phyloP scores from a whole-genome alignment of 1,140 invertebrate species.

The Tetragonula clypearis region DNA sequence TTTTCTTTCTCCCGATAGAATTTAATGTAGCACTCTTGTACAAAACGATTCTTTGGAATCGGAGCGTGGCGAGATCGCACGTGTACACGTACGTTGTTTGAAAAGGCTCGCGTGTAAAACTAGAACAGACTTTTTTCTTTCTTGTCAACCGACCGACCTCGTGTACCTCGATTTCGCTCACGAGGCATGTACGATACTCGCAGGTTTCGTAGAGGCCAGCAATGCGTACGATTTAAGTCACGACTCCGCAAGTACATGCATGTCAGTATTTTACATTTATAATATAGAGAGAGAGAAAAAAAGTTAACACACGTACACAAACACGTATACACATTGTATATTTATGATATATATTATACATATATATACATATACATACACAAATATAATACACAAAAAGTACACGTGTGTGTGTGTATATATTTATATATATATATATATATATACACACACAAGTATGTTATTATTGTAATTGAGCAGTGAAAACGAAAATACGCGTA shows the following conservation, averaged over 20 bases:
- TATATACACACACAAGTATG: slow-evolving; percentile 20
- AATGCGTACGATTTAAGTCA: slow-evolving; percentile 49
- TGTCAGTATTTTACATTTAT: slow-evolving; percentile 66
- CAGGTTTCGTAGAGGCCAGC: neutral
- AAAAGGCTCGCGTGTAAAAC: neutral
- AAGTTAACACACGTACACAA: slow-evolving; percentile 10
- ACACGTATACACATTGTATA: slow-evolving; percentile 18
- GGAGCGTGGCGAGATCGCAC: slow-evolving; percentile 24
- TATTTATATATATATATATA: neutral
- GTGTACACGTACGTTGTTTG: neutral
- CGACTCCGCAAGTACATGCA: slow-evolving; percentile 59
- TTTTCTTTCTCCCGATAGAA: slow-evolving; percentile 3
- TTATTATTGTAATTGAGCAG: slow-evolving; percentile 58
- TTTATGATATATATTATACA: slow-evolving; percentile 18
- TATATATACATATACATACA: neutral
- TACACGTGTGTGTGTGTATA: neutral
- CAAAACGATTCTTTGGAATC: slow-evolving; percentile 28
- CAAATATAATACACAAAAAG: neutral
- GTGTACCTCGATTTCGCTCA: neutral
- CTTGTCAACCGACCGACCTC: neutral
- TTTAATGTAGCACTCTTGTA: slow-evolving; percentile 32
- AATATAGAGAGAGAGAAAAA: slow-evolving; percentile 42
- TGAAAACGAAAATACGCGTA: slow-evolving; percentile 36
- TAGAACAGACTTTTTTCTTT: neutral
- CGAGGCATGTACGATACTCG: slow-evolving; percentile 9